phyloP scores from a whole-genome alignment of 2,888 invertebrate genomes.

The Muscina levida region DNA sequence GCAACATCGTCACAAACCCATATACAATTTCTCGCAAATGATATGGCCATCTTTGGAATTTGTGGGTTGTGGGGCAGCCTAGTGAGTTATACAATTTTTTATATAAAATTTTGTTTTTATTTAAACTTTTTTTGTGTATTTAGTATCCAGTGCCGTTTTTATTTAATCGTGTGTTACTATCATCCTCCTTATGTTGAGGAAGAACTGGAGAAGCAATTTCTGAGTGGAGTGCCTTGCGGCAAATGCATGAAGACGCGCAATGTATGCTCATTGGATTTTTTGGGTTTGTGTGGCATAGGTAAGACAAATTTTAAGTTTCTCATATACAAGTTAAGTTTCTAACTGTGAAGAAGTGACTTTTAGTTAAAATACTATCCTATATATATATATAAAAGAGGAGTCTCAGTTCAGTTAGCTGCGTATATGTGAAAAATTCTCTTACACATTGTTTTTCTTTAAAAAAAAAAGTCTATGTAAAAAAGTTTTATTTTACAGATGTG shows the following conservation, averaged over 20 bases:
- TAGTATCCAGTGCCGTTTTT: background rate
- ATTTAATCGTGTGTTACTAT: constrained; percentile 22
- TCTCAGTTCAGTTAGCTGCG: no score
- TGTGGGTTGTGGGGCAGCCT: constrained; percentile 69
- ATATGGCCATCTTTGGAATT: constrained; percentile 69
- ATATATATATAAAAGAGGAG: no score
- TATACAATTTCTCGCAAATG: constrained; percentile 66
- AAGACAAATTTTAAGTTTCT: background rate
- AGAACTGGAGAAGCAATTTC: background rate
- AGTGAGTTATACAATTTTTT: constrained; percentile 42
- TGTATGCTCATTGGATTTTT: constrained; percentile 30
- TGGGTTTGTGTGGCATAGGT: constrained; percentile 32
- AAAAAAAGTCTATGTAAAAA: no score
- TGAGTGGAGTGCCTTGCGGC: constrained; percentile 36
- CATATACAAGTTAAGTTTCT: no score
- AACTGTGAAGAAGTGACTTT: no score
- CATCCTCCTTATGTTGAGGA: background rate
- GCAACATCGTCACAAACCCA: background rate
- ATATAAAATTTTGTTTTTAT: constrained; percentile 47
- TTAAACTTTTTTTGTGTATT: no score
- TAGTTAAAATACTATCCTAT: no score
- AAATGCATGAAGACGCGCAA: constrained; percentile 15
- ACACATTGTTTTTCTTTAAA: no score
- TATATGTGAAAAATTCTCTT: no score
- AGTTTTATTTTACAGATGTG: background rate